Percentiles rank a stretch among this genome's conserved stretches.
Conservation (phyloP, 2,888 invertebrate species). For the Cheiracanthium punctorium region DNA sequence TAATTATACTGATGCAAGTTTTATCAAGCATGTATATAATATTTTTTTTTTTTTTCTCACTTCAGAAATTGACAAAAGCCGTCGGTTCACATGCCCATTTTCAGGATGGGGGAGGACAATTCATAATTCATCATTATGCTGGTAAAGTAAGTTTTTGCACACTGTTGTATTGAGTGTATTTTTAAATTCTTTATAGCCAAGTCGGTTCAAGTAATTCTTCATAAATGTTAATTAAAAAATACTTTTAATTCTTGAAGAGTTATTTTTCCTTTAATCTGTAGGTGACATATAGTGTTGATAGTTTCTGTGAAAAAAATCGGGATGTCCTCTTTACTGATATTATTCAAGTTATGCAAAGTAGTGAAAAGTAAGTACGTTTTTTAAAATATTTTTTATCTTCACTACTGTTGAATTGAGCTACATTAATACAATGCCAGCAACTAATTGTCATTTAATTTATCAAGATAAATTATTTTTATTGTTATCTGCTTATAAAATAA, state of each 20-base stretch:
- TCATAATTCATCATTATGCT: slow-evolving; percentile 82
- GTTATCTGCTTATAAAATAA: too few species aligned
- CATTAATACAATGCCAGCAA: too few species aligned
- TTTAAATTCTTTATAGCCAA: not conserved
- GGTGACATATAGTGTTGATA: slow-evolving; percentile 80
- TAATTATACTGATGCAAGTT: too few species aligned
- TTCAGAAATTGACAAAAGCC: slow-evolving; percentile 79
- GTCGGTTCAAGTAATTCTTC: not conserved
- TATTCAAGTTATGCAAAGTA: slow-evolving; percentile 82
- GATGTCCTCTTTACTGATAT: slow-evolving; percentile 82
- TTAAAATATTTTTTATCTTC: not conserved
- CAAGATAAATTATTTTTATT: too few species aligned
- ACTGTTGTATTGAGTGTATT: not conserved
- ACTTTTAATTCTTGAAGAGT: too few species aligned
- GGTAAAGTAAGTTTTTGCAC: slow-evolving; percentile 82
- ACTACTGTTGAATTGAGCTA: too few species aligned
- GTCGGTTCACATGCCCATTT: slow-evolving; percentile 80
- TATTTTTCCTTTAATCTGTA: slow-evolving; percentile 73
- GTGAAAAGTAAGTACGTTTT: slow-evolving; percentile 78
- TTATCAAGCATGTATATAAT: too few species aligned
- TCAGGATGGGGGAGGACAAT: slow-evolving; percentile 79
- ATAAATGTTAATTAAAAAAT: not conserved
- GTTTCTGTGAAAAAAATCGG: slow-evolving; percentile 83
- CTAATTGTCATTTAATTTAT: too few species aligned
- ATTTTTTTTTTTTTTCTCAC: slow-evolving; percentile 53